Percentiles rank a stretch among this genome's conserved stretches.
Evolutionary conservation across 2,113 vertebrate genomes (phyloP).

Genomic region (Chamaetylas fuelleborni): DNA sequence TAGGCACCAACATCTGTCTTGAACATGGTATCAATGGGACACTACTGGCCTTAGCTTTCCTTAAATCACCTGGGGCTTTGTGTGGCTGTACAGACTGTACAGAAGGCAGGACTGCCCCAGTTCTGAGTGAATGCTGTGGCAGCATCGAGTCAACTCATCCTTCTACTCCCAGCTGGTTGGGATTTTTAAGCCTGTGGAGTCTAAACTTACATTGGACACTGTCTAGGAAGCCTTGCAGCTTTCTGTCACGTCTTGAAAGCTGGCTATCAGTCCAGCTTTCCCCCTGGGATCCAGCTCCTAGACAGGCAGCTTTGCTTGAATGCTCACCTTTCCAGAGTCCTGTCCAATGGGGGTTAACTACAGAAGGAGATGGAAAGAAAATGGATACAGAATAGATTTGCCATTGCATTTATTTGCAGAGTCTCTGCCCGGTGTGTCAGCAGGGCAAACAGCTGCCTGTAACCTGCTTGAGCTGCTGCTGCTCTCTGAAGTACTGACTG

Average conservation of each 20-base stretch:
- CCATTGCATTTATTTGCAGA: background rate
- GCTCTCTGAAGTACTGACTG: background rate
- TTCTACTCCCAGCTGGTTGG: background rate
- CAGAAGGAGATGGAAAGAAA: background rate
- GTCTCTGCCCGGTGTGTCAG: background rate
- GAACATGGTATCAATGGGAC: accelerated
- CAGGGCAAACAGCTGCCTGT: background rate
- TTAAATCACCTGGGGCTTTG: background rate
- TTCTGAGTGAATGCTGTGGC: background rate
- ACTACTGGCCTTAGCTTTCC: background rate
- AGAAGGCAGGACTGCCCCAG: background rate
- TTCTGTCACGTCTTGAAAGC: background rate
- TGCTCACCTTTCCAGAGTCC: background rate
- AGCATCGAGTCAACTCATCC: background rate
- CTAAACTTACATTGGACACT: background rate
- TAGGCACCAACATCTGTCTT: background rate
- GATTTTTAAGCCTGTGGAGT: background rate
- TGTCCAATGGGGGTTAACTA: background rate
- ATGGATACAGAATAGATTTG: background rate
- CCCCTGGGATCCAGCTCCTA: background rate
- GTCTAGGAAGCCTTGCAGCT: background rate
- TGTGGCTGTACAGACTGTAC: background rate
- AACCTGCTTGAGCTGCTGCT: background rate
- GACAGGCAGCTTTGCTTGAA: background rate
- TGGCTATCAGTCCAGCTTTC: background rate